phyloP scores from a whole-genome alignment of 2,797 vertebrate species.

The Netta rufina region DNA sequence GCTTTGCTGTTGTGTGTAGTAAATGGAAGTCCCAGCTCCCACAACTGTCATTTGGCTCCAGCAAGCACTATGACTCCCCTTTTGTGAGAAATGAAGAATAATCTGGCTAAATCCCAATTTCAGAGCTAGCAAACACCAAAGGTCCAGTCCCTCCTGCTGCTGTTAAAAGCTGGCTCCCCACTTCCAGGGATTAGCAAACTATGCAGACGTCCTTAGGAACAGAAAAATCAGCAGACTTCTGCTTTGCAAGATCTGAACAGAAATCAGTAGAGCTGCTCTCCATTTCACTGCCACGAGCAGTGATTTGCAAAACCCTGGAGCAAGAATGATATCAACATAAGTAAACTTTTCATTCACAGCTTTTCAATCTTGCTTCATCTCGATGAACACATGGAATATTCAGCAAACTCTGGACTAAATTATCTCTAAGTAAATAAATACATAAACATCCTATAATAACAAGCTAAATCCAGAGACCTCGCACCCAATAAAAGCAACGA shows the following conservation, averaged over 20 bases:
- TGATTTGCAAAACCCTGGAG: neutral
- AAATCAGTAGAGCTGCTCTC: neutral
- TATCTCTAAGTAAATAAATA: conserved; percentile 21
- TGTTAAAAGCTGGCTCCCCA: conserved; percentile 51
- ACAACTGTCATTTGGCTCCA: conserved; percentile 61
- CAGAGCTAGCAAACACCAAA: conserved; percentile 50
- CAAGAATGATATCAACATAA: neutral
- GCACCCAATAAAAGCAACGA: conserved; percentile 1
- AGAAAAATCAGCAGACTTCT: conserved; percentile 30
- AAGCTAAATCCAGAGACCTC: conserved; percentile 1
- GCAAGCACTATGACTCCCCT: conserved; percentile 30
- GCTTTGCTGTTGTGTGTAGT: conserved; percentile 35
- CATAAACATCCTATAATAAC: neutral
- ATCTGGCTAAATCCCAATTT: conserved; percentile 64
- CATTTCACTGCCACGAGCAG: neutral
- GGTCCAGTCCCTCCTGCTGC: conserved; percentile 51
- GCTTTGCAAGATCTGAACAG: neutral
- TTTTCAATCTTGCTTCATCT: neutral
- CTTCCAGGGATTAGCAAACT: conserved; percentile 63
- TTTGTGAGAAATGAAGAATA: conserved; percentile 68
- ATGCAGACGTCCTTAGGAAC: conserved; percentile 38
- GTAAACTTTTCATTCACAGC: neutral
- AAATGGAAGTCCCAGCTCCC: conserved; percentile 55
- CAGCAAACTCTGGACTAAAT: neutral
- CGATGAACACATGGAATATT: neutral